phyloP scores from a whole-genome alignment of 1,140 invertebrate species.

The Caerostris darwini region DNA sequence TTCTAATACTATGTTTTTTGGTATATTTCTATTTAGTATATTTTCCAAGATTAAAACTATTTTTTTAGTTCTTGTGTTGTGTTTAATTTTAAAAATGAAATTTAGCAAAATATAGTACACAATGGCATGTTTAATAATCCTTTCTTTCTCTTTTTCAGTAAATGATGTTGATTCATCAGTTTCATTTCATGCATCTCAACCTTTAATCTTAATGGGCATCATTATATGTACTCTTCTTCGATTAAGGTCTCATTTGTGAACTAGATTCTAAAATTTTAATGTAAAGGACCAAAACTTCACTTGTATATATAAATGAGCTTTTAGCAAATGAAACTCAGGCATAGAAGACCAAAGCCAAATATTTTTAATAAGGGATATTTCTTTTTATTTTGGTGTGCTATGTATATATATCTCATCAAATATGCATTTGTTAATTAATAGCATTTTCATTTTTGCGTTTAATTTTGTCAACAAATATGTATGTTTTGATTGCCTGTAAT shows the following conservation, averaged over 20 bases:
- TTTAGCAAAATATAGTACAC: too few relatives aligned
- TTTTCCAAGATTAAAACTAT: too few relatives aligned
- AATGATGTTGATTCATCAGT: slow-evolving; percentile 40
- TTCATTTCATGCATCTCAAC: neutral
- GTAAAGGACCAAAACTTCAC: neutral
- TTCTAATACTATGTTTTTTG: too few relatives aligned
- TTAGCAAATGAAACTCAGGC: slow-evolving; percentile 46
- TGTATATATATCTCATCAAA: slow-evolving; percentile 61
- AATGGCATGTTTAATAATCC: neutral
- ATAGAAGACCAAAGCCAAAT: slow-evolving; percentile 64
- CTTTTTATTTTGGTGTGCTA: neutral
- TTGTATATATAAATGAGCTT: slow-evolving; percentile 4
- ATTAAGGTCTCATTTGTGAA: neutral
- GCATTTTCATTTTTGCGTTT: slow-evolving; percentile 46
- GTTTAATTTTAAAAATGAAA: too few relatives aligned
- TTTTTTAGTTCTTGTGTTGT: too few relatives aligned
- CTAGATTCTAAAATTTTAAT: neutral
- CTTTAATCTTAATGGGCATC: neutral
- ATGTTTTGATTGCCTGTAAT: slow-evolving; percentile 17
- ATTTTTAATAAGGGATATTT: neutral
- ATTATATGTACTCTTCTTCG: neutral
- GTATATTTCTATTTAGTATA: too few relatives aligned
- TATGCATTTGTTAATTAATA: slow-evolving; percentile 54
- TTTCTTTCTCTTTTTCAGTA: slow-evolving; percentile 42
- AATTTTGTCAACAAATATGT: slow-evolving; percentile 17